Percentiles rank a stretch among this genome's conserved stretches.
Evolutionary conservation across 2,113 vertebrate species (phyloP).

Genomic region (Gopherus evgoodei): DNA sequence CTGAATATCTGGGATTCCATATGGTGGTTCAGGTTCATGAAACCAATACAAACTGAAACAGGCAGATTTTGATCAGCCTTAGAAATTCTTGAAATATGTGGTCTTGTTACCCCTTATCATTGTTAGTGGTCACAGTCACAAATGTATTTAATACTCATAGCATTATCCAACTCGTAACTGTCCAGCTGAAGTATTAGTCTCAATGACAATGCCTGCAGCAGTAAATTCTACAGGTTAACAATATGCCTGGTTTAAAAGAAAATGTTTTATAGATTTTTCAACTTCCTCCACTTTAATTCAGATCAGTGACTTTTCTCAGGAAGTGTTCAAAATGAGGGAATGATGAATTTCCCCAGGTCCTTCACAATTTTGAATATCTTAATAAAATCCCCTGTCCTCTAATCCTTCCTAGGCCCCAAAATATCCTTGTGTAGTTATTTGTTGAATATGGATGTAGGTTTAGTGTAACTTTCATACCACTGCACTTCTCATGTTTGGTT

Average conservation of each 20-base stretch:
- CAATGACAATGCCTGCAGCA: background rate
- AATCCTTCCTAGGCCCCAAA: fast-evolving
- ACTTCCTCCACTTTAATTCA: background rate
- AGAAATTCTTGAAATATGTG: background rate
- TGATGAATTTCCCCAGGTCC: background rate
- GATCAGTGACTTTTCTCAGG: background rate
- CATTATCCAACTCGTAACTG: background rate
- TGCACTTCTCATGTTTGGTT: background rate
- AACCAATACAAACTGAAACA: background rate
- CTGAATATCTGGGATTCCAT: background rate
- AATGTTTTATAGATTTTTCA: fast-evolving
- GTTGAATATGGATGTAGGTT: background rate
- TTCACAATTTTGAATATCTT: background rate
- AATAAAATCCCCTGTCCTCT: background rate
- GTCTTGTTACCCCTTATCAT: background rate
- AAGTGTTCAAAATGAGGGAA: background rate
- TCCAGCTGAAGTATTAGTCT: background rate
- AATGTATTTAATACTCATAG: background rate
- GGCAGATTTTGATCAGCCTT: background rate
- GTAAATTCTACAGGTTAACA: background rate
- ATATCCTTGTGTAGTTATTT: background rate
- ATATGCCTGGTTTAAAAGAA: background rate
- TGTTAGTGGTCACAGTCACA: background rate
- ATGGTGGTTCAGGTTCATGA: background rate
- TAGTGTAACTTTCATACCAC: background rate